A percentile compares a stretch with the other conserved stretches of the same genome.
phyloP scores from a whole-genome alignment of 2,113 vertebrate genomes.

The Leptobrachium ailaonicum region DNA sequence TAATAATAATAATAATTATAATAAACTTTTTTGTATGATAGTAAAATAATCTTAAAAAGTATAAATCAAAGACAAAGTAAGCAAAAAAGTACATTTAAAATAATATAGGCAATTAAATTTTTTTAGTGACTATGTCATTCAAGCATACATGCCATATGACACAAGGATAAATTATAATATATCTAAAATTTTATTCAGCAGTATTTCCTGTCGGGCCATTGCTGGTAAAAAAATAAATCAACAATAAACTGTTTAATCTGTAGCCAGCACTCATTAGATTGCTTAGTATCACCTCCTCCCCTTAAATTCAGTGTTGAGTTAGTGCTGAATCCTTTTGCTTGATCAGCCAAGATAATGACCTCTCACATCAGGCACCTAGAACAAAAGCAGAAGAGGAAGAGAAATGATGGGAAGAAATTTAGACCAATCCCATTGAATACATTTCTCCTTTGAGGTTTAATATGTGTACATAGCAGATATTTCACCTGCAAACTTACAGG shows the following conservation, averaged over 20 bases:
- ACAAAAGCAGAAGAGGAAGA: background rate
- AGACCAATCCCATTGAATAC: background rate
- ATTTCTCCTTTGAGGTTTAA: background rate
- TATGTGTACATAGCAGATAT: background rate
- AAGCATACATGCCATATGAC: too few relatives aligned
- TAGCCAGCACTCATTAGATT: conserved; percentile 13
- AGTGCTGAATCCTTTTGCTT: conserved; percentile 13
- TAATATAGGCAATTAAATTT: too few relatives aligned
- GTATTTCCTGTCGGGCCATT: too few relatives aligned
- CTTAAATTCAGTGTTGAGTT: conserved; percentile 2
- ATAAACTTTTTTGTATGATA: too few relatives aligned
- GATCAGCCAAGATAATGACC: conserved; percentile 18
- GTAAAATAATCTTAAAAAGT: too few relatives aligned
- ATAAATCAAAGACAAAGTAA: too few relatives aligned
- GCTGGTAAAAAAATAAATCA: background rate
- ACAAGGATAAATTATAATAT: too few relatives aligned
- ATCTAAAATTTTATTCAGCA: conserved; percentile 24
- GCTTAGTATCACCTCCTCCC: conserved; percentile 6
- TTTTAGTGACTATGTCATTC: too few relatives aligned
- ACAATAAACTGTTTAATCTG: conserved; percentile 31
- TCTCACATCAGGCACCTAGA: background rate
- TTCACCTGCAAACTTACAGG: background rate
- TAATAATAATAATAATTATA: too few relatives aligned
- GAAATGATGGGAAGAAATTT: conserved; percentile 7
- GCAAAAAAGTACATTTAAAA: too few relatives aligned